These are phyloP conservation scores for Osmerus mordax DNA, from an alignment of 2,113 vertebrate species.

Conservation along the genomic window DNA sequence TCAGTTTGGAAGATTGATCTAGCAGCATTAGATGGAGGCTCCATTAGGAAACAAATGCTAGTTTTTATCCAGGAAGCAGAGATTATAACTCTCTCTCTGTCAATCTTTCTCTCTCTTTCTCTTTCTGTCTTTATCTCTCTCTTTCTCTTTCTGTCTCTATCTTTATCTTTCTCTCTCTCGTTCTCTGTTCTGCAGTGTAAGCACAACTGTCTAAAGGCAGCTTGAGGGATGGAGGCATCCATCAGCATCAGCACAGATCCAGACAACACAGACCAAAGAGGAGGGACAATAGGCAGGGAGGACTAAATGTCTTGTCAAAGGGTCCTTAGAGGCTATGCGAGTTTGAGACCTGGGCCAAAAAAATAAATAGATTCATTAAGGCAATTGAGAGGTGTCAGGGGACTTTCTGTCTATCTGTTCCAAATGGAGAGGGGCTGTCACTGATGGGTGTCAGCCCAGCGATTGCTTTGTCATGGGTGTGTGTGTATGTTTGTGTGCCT, in stretches of 20 bases:
- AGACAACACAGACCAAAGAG: conserved; percentile 35
- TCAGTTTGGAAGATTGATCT: conserved; percentile 65
- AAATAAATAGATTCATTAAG: conserved; percentile 8
- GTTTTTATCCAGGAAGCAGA: conserved; percentile 59
- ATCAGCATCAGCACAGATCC: conserved; percentile 57
- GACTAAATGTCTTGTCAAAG: conserved; percentile 13
- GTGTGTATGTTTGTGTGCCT: background rate
- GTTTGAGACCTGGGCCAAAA: too few species aligned
- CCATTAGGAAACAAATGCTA: conserved; percentile 68
- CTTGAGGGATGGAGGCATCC: conserved; percentile 56
- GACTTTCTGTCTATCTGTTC: background rate
- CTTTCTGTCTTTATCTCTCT: background rate
- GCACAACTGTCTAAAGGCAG: conserved; percentile 68
- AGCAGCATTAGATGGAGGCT: conserved; percentile 55
- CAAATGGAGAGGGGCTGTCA: background rate
- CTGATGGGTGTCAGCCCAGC: background rate
- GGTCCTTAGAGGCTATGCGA: background rate
- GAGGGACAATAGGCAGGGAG: background rate
- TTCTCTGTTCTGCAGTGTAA: conserved; percentile 67
- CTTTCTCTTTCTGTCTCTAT: background rate
- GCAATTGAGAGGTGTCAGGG: conserved; percentile 9
- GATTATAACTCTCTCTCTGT: conserved; percentile 22
- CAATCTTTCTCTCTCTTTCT: conserved; percentile 14
- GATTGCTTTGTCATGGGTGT: background rate
- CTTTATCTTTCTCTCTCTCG: conserved; percentile 19